Evolutionary conservation across 2,888 invertebrate species (phyloP).

Genomic region (Oscheius sp.): DNA sequence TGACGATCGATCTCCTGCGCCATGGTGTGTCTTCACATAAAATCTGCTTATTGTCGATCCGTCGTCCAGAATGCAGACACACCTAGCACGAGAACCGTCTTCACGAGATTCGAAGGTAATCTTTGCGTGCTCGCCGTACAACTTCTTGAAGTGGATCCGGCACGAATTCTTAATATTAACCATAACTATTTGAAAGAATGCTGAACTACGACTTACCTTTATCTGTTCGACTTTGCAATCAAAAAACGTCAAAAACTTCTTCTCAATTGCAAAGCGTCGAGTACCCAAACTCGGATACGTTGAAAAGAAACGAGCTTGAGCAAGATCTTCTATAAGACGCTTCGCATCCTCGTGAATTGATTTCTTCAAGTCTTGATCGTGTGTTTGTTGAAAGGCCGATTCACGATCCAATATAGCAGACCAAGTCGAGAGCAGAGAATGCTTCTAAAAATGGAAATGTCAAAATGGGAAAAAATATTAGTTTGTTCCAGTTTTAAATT

Average conservation of each 20-base stretch:
- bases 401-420: too few species aligned
- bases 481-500: neutral
- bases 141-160: slow-evolving; percentile 30
- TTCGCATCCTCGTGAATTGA: neutral
- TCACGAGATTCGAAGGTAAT: slow-evolving; percentile 22
- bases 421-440: neutral
- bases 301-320: slow-evolving; percentile 21
- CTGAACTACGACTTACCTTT: slow-evolving; percentile 34
- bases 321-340: slow-evolving; percentile 15
- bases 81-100: slow-evolving; percentile 15
- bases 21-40: slow-evolving; percentile 33
- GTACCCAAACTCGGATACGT: slow-evolving; percentile 26
- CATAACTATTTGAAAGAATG: slow-evolving; percentile 29
- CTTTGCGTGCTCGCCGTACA: slow-evolving; percentile 33
- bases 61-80: slow-evolving; percentile 6
- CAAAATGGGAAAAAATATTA: neutral
- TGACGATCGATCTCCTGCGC: slow-evolving; percentile 27
- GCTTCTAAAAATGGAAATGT: neutral
- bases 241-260: slow-evolving; percentile 31
- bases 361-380: too few species aligned
- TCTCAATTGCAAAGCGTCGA: slow-evolving; percentile 30
- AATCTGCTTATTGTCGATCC: slow-evolving; percentile 29
- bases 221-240: slow-evolving; percentile 36
- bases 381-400: too few species aligned
- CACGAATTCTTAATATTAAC: slow-evolving; percentile 36